These are phyloP conservation scores for Dromaius novaehollandiae DNA, from an alignment of 2,113 vertebrate genomes.

Conservation along the genomic window DNA sequence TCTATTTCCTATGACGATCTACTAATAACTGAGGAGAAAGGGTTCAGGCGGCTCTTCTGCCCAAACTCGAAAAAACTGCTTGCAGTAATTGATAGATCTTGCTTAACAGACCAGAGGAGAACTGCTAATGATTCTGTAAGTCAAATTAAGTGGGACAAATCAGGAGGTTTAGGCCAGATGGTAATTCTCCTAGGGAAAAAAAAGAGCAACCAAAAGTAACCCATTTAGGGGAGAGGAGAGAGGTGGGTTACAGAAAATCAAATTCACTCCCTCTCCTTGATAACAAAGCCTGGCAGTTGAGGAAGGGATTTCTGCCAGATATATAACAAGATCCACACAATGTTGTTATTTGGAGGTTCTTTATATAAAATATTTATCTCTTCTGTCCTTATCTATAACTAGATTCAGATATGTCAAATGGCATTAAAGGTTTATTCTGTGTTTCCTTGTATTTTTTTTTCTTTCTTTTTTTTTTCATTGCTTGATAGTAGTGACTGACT, in stretches of 20 bases:
- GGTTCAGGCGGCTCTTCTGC: not conserved
- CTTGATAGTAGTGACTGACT: not conserved
- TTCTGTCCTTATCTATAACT: not conserved
- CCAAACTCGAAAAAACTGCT: not conserved
- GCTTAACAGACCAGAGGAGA: not conserved
- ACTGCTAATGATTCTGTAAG: not conserved
- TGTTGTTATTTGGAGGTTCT: not conserved
- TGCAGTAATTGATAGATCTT: not conserved
- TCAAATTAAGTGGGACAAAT: constrained; percentile 6
- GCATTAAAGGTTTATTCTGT: not conserved
- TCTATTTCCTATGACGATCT: not conserved
- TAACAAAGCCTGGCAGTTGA: not conserved
- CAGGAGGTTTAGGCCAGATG: not conserved
- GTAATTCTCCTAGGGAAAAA: not conserved
- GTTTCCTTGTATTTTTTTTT: not conserved
- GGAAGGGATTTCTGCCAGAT: not conserved
- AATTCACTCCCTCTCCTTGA: not conserved
- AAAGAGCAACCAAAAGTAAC: not conserved
- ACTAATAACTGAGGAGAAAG: not conserved
- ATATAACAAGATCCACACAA: not conserved
- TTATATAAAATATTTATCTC: not conserved
- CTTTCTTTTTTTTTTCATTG: not conserved
- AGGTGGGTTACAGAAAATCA: not conserved
- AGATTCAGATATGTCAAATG: not conserved
- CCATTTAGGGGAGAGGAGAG: not conserved